Evolutionary conservation across 2,888 invertebrate genomes (phyloP), one percentile per base, ranked within the genome.

Genomic region (Laspeyria flexula): DNA sequence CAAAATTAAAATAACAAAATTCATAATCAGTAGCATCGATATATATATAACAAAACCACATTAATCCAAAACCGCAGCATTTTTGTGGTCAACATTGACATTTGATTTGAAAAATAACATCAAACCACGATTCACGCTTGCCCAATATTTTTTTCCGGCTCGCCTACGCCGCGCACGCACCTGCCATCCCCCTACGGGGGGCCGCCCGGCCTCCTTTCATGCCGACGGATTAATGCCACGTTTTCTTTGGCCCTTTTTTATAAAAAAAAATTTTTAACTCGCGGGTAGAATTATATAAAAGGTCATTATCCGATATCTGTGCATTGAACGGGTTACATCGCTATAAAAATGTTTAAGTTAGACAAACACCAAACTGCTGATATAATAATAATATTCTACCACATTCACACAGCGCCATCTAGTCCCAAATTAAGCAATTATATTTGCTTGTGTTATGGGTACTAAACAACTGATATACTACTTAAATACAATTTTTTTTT

Each of bases 161-260:
- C 65, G 62, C 54, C 60, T 71, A 65, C 65, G 73, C 69, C 66
- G 75, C 73, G 60, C 75, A 74, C 80, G 79, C 89, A 89, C 88
- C 89, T 89, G 89, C 86, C 86, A 77, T 65, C 71, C 79, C 84
- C 89, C 88, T 78, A 59, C 81, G 81, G 52, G 86, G 66, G 82
- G 62, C 64, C 73, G 64, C 78, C 72, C 75, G 75, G 79, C 69
- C 77, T 80, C 73, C 75, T 73, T 69, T 71, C 62, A 69, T 50
- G 70, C 81, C 86, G 83, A 81, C 85, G 86, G 86, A 89, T 88
- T 88, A 88, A 88, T 84, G 81, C 81, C 77, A 79, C 74, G 71
- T 53, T 61, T 50, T 45, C 73, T 79, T 77, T 72, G 69, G 73
- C 72, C 47, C 55, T 71, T 74, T 73, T 75, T 71, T 63, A 46